phyloP scores from a whole-genome alignment of 2,888 invertebrate genomes.

The Parnassius glacialis region DNA sequence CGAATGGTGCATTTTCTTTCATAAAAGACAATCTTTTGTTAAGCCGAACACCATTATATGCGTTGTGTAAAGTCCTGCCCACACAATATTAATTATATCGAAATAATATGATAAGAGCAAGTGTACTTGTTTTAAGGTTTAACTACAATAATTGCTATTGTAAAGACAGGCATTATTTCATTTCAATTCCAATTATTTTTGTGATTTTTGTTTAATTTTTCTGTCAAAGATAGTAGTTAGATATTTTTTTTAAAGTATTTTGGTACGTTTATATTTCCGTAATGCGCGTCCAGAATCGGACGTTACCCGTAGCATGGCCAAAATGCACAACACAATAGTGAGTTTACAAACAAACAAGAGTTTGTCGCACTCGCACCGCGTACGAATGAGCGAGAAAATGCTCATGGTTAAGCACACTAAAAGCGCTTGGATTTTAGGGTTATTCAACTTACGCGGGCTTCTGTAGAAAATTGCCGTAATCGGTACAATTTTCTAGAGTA shows the following conservation, averaged over 20 bases:
- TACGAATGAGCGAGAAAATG: constrained; percentile 46
- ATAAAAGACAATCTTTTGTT: too few species aligned
- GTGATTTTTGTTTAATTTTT: too few species aligned
- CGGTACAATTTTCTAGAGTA: constrained; percentile 20
- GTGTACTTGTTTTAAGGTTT: too few species aligned
- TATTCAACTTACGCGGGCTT: constrained; percentile 58
- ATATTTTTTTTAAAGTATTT: background rate
- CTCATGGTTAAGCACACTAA: constrained; percentile 43
- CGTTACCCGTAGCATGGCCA: constrained; percentile 29
- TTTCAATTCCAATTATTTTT: too few species aligned
- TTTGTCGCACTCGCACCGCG: constrained; percentile 49
- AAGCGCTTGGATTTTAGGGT: constrained; percentile 53
- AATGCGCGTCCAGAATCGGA: constrained; percentile 17
- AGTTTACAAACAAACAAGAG: constrained; percentile 67
- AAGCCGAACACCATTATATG: too few species aligned
- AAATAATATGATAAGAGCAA: too few species aligned
- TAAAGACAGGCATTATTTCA: too few species aligned
- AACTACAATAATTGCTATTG: too few species aligned
- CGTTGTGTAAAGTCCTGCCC: too few species aligned
- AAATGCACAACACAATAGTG: constrained; percentile 33
- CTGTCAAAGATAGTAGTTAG: too few species aligned
- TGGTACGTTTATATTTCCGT: constrained; percentile 1
- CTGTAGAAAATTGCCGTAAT: constrained; percentile 24
- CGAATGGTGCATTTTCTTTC: too few species aligned
- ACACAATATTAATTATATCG: too few species aligned